phyloP scores from a whole-genome alignment of 2,797 vertebrate species.

The Rhincodon typus region DNA sequence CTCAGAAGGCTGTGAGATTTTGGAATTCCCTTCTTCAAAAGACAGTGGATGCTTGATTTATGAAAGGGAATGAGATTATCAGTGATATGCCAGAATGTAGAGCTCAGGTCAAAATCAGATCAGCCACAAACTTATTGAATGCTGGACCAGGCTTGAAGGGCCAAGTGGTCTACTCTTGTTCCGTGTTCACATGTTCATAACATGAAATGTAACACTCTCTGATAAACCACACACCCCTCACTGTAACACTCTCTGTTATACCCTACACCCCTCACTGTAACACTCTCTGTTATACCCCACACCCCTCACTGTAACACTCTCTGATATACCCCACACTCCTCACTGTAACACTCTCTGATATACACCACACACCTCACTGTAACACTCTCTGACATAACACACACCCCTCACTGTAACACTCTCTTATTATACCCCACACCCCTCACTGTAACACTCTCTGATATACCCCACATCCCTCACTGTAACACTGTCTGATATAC shows the following conservation, averaged over 20 bases:
- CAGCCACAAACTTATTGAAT: no score
- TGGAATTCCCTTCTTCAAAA: no score
- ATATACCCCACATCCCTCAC: background rate
- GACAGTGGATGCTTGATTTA: no score
- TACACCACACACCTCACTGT: background rate
- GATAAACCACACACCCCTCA: background rate
- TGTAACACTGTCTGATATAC: background rate
- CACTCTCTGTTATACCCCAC: background rate
- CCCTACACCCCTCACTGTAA: background rate
- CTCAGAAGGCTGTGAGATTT: no score
- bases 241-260: background rate
- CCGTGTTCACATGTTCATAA: no score
- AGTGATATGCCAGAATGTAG: no score
- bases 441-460: background rate
- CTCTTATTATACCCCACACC: background rate
- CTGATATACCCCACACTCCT: background rate
- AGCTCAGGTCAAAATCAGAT: no score
- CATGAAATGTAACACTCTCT: background rate
- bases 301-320: background rate
- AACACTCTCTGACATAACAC: no score
- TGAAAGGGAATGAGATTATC: no score
- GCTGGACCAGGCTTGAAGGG: no score
- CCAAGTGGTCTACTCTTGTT: no score
- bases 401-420: background rate
- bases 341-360: slow-evolving; percentile 1